Evolutionary conservation across 2,797 vertebrate genomes (phyloP).

Genomic region (Chelidonichthys spinosus): DNA sequence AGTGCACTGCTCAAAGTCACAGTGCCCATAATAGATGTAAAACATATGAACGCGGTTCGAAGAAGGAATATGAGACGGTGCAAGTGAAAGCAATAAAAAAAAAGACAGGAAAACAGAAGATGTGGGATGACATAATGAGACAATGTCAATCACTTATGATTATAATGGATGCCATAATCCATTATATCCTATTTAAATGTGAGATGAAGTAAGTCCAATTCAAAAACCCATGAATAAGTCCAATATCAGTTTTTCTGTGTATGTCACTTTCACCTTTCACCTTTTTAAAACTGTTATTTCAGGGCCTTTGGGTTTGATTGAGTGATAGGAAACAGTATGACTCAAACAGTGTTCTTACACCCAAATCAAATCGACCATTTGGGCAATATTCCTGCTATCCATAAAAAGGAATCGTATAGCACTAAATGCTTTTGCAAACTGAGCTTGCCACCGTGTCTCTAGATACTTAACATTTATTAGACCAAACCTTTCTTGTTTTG

Average conservation of each 20-base stretch:
- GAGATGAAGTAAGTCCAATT: conserved; percentile 10
- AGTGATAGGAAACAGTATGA: background rate
- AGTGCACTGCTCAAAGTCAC: conserved; percentile 25
- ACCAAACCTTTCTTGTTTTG: background rate
- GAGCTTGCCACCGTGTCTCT: background rate
- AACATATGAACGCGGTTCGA: conserved; percentile 8
- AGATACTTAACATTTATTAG: background rate
- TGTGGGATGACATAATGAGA: conserved; percentile 6
- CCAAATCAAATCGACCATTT: conserved; percentile 26
- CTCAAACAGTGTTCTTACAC: conserved; percentile 12
- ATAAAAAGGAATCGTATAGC: conserved; percentile 17
- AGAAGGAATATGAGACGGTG: background rate
- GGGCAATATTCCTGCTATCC: conserved; percentile 11
- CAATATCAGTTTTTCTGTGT: conserved; percentile 71
- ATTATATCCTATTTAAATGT: conserved; percentile 18
- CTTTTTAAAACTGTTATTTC: conserved; percentile 42
- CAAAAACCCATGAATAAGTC: conserved; percentile 4
- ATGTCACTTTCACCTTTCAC: conserved; percentile 75
- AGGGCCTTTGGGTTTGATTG: conserved; percentile 9
- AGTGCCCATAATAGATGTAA: conserved; percentile 17
- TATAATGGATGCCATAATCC: conserved; percentile 5
- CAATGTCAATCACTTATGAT: conserved; percentile 11
- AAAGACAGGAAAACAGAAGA: conserved; percentile 20
- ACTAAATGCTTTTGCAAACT: background rate
- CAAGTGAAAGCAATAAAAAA: background rate